A percentile compares a stretch with the other conserved stretches of the same genome.
Conservation (phyloP, 2,797 vertebrate genomes). For the Girardinus metallicus region DNA sequence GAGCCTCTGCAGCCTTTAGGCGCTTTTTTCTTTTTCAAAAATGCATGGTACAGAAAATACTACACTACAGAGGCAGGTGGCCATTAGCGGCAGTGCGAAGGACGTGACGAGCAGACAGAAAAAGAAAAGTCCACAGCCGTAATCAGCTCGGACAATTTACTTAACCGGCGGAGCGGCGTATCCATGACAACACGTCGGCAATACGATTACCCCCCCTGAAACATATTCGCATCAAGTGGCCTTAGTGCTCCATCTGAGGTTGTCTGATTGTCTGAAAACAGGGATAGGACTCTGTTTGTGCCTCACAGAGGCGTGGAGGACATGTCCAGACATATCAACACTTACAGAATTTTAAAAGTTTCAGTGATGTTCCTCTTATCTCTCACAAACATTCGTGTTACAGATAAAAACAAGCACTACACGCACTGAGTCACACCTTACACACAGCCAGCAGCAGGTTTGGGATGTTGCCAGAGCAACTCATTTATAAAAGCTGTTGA, state of each 20-base stretch:
- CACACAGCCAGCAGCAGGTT: constrained; percentile 48
- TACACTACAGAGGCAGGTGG: constrained; percentile 62
- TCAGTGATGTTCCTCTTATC: constrained; percentile 55
- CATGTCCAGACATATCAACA: constrained; percentile 71
- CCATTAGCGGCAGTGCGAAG: constrained; percentile 46
- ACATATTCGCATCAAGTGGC: constrained; percentile 67
- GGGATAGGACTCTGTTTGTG: constrained; percentile 15
- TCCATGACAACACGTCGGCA: constrained; percentile 77
- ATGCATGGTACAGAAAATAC: constrained; percentile 60
- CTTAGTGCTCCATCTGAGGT: constrained; percentile 64
- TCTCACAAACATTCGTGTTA: constrained; percentile 29
- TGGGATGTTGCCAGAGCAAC: constrained; percentile 34
- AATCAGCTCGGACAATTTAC: constrained; percentile 69
- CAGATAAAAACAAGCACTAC: constrained; percentile 49
- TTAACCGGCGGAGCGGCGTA: constrained; percentile 61
- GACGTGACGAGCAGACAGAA: constrained; percentile 41
- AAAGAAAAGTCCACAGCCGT: constrained; percentile 41
- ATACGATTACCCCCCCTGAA: constrained; percentile 65
- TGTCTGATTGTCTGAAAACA: constrained; percentile 62
- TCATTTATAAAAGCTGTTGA: constrained; percentile 37
- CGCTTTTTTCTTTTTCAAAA: constrained; percentile 53
- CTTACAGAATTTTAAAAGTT: constrained; percentile 48
- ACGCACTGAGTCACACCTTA: constrained; percentile 59
- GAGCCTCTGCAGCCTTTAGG: constrained; percentile 38
- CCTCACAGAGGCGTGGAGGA: constrained; percentile 27